phyloP scores from a whole-genome alignment of 64 coral and sea anemone species.

The Montipora foliosa region DNA sequence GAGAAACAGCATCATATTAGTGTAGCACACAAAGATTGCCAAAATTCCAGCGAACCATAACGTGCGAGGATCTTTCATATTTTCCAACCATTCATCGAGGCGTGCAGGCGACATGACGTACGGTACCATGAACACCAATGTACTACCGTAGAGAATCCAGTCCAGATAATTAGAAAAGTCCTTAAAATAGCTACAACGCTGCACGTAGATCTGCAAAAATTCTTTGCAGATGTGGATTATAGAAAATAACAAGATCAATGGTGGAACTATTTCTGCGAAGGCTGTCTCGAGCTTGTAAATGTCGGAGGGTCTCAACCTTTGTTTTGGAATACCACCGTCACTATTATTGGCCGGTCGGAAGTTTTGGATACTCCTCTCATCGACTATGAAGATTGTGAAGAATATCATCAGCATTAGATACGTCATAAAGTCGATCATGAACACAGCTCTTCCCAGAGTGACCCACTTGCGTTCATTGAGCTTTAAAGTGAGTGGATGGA shows the following conservation, averaged over 20 bases:
- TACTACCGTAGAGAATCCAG: conserved; percentile 65
- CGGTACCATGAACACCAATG: conserved; percentile 66
- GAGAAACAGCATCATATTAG: conserved; percentile 87
- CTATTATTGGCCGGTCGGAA: background rate
- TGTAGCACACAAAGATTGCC: conserved; percentile 79
- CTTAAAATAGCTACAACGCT: conserved; percentile 76
- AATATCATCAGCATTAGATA: conserved; percentile 65
- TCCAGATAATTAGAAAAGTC: conserved; percentile 73
- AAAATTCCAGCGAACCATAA: conserved; percentile 70
- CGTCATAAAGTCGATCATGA: conserved; percentile 40
- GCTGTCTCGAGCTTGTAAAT: background rate
- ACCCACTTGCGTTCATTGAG: conserved; percentile 75
- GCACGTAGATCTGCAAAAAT: conserved; percentile 71
- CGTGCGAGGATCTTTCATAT: conserved; percentile 29
- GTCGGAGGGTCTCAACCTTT: conserved; percentile 19
- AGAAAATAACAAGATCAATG: conserved; percentile 56
- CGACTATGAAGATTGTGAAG: conserved; percentile 63
- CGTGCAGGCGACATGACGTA: conserved; percentile 24
- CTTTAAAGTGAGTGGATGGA: conserved; percentile 72
- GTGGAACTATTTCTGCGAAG: conserved; percentile 34
- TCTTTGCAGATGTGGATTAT: conserved; percentile 66
- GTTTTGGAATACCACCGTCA: background rate
- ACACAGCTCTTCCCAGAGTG: conserved; percentile 65
- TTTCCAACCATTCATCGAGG: conserved; percentile 12
- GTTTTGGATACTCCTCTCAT: conserved; percentile 24